phyloP scores from a whole-genome alignment of 2,888 invertebrate genomes.

The Cephus pygmeus region DNA sequence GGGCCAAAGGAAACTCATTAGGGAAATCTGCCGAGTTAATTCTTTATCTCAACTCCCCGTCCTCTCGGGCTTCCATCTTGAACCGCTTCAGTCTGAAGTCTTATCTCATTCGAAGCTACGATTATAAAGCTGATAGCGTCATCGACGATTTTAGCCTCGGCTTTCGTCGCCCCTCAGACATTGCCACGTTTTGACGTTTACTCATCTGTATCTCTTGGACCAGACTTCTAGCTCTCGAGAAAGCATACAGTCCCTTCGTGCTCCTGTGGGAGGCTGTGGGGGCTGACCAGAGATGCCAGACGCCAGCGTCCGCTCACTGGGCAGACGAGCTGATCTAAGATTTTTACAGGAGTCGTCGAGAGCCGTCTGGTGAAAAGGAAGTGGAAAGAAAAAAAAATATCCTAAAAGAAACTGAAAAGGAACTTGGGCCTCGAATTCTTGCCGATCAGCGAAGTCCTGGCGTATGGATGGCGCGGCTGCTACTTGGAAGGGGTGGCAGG shows the following conservation, averaged over 20 bases:
- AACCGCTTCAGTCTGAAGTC: not conserved
- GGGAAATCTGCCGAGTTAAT: constrained; percentile 49
- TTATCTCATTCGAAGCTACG: not conserved
- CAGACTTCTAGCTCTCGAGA: too few species aligned
- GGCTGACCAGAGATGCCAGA: not conserved
- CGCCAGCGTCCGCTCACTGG: not conserved
- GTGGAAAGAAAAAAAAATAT: not conserved
- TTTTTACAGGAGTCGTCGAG: not conserved
- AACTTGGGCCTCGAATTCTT: not conserved
- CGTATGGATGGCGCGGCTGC: not conserved
- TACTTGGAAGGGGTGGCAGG: not conserved
- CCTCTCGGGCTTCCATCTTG: constrained; percentile 15
- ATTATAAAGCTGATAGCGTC: constrained; percentile 1
- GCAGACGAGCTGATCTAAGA: not conserved
- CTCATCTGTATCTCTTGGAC: not conserved
- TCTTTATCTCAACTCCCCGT: constrained; percentile 38
- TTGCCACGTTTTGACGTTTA: not conserved
- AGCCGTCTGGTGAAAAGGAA: not conserved
- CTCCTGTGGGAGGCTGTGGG: not conserved
- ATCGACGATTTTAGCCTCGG: not conserved
- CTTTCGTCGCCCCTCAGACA: not conserved
- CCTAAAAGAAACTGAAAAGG: not conserved
- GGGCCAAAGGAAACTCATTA: constrained; percentile 48
- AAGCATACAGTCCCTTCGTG: not conserved
- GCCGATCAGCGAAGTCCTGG: not conserved